Evolutionary conservation across 2,888 invertebrate species (phyloP).

Genomic region (Parnassius orleans): DNA sequence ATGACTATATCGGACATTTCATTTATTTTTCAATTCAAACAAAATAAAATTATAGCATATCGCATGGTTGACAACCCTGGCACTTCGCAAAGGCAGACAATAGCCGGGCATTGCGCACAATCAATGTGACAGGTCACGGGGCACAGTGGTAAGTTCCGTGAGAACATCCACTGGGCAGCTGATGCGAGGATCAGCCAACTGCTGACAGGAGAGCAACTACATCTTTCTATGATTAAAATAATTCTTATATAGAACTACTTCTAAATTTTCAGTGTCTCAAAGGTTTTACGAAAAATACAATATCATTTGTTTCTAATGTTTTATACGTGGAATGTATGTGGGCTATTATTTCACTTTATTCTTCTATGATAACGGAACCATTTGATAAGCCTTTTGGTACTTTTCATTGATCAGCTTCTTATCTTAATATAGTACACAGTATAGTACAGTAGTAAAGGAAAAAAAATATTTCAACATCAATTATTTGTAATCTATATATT

Average conservation of each 20-base stretch:
- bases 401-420: too few relatives aligned
- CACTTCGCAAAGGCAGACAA: conserved; percentile 35
- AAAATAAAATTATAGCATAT: neutral
- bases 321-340: too few relatives aligned
- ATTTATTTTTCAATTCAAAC: too few relatives aligned
- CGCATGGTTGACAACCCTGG: conserved; percentile 43
- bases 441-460: too few relatives aligned
- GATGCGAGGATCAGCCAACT: conserved; percentile 24
- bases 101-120: conserved; percentile 36
- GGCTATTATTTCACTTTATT: too few relatives aligned
- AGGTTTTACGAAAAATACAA: neutral
- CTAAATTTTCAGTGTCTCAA: neutral
- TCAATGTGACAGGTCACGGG: conserved; percentile 57
- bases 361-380: too few relatives aligned
- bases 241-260: neutral
- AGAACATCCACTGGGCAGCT: conserved; percentile 54
- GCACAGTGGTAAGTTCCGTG: conserved; percentile 56
- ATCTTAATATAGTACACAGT: too few relatives aligned
- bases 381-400: too few relatives aligned
- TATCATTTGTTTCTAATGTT: too few relatives aligned
- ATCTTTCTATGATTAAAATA: neutral
- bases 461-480: too few relatives aligned
- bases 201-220: neutral
- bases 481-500: too few relatives aligned
- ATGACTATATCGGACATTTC: too few relatives aligned